Evolutionary conservation across 2,797 vertebrate genomes (phyloP).

Genomic region (Liasis olivaceus): DNA sequence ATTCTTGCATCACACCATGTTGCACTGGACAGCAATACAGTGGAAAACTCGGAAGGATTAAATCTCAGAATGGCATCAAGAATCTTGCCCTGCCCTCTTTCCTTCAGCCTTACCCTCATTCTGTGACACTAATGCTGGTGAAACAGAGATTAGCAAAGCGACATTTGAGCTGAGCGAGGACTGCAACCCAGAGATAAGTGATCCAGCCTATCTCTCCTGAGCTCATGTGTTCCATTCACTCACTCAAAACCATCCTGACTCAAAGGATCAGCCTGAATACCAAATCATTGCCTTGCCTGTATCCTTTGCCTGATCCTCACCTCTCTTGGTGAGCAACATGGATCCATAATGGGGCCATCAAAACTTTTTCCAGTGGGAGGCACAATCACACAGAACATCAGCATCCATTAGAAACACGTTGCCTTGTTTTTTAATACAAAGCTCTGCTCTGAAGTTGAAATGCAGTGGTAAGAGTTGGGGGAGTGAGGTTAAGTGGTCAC

Average conservation of each 20-base stretch:
- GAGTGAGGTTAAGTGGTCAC: background rate
- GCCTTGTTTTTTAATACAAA: background rate
- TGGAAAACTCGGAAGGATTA: conserved; percentile 4
- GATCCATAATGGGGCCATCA: background rate
- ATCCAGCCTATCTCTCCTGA: conserved; percentile 39
- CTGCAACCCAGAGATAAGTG: conserved; percentile 58
- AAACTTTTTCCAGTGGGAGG: background rate
- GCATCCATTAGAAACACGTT: background rate
- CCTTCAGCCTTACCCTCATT: conserved; percentile 27
- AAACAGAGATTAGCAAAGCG: conserved; percentile 63
- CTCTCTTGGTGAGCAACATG: background rate
- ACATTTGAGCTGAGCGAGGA: conserved; percentile 26
- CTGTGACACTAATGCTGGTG: conserved; percentile 14
- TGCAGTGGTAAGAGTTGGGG: too few species aligned
- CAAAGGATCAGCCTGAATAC: conserved; percentile 42
- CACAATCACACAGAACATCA: background rate
- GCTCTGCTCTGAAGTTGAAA: background rate
- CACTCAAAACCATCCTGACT: conserved; percentile 43
- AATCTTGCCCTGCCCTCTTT: conserved; percentile 38
- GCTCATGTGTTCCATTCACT: conserved; percentile 53
- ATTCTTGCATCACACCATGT: conserved; percentile 5
- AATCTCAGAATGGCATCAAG: conserved; percentile 37
- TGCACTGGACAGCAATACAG: conserved; percentile 4
- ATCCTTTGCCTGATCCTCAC: background rate
- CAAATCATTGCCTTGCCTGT: conserved; percentile 17